Percentiles rank a stretch among this genome's conserved stretches.
Conservation (phyloP, 2,797 vertebrate genomes). For the Propithecus perrieri region DNA sequence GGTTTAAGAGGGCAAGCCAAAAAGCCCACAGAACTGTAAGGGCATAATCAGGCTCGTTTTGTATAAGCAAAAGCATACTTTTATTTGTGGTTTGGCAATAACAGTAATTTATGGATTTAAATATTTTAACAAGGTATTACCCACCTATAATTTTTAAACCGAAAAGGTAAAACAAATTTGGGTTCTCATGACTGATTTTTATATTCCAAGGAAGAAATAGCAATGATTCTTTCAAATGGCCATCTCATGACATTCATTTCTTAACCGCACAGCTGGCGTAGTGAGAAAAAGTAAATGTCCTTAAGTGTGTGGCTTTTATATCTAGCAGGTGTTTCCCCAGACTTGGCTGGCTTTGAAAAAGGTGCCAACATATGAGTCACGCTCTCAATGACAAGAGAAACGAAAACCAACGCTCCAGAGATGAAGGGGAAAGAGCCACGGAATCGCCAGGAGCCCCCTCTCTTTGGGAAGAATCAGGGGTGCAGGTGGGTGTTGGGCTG, state of each 20-base stretch:
- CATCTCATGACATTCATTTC: background rate
- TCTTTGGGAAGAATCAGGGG: background rate
- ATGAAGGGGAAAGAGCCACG: background rate
- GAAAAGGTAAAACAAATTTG: conserved; percentile 16
- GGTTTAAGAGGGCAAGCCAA: background rate
- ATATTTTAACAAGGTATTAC: conserved; percentile 50
- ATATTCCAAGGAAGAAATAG: background rate
- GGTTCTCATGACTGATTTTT: conserved; percentile 16
- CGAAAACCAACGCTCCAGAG: background rate
- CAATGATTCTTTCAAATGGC: background rate
- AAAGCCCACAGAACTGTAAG: background rate
- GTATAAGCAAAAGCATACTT: background rate
- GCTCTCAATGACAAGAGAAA: background rate
- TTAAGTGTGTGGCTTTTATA: background rate
- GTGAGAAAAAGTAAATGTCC: background rate
- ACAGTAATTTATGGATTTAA: background rate
- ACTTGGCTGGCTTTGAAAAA: background rate
- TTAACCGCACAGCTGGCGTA: background rate
- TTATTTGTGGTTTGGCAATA: background rate
- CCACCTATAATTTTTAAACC: conserved; percentile 47
- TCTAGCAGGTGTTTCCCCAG: background rate
- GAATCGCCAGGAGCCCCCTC: background rate
- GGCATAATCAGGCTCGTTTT: background rate
- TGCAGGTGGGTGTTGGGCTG: background rate
- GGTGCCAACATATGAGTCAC: background rate